These are phyloP conservation scores for Mormyrops attenuatus DNA, from an alignment of 2,797 vertebrate species.

Conservation along the genomic window DNA sequence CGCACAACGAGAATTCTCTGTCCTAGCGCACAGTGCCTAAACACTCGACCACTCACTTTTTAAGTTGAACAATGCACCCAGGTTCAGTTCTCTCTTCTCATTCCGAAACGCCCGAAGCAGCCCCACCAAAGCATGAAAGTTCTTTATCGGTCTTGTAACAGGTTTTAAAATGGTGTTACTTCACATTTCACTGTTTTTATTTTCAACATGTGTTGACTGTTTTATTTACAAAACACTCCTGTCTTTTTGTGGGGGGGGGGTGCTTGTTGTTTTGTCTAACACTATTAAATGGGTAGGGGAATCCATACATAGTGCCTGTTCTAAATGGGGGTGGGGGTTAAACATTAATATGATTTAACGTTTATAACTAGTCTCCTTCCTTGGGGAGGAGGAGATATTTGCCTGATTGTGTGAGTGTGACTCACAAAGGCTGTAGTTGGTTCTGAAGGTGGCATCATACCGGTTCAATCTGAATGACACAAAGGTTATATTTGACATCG, in stretches of 20 bases:
- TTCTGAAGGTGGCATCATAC: background rate
- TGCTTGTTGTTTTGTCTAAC: background rate
- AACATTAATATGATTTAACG: background rate
- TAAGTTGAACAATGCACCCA: background rate
- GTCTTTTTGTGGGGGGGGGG: background rate
- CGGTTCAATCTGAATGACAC: background rate
- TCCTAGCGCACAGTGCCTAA: background rate
- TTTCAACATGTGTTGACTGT: background rate
- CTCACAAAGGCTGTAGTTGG: background rate
- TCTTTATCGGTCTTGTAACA: background rate
- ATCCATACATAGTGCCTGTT: background rate
- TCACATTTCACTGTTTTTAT: background rate
- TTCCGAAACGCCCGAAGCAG: background rate
- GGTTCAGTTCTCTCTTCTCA: background rate
- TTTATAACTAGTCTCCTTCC: background rate
- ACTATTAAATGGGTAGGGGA: background rate
- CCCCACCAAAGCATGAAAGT: background rate
- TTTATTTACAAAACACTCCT: background rate
- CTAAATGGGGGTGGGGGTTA: background rate
- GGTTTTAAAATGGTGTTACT: background rate
- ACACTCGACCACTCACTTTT: background rate
- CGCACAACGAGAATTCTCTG: slow-evolving; percentile 4
- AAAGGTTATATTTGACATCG: background rate
- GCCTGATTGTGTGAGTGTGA: background rate
- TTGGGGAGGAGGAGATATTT: background rate